Evolutionary conservation across 2,797 vertebrate species (phyloP), one percentile per base, ranked within the genome.

Genomic region (Podarcis siculus): DNA sequence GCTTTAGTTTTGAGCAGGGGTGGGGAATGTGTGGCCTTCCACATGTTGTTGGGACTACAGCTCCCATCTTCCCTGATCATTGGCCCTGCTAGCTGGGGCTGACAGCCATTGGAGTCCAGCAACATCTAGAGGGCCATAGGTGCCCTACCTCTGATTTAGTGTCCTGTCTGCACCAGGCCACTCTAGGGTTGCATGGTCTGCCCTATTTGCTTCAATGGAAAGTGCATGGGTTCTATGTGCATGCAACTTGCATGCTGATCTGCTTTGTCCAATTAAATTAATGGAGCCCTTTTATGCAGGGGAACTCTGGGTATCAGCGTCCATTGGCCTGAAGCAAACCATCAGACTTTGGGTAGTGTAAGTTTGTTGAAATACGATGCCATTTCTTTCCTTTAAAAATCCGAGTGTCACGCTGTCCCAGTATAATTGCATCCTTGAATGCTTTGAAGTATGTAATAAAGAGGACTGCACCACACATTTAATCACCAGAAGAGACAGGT

Each of bases 371-470:
- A 73, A 85, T 13, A 13, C 13, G 21, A 25, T 66, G 17, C 55
- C 69, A 39, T 66, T 64, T 75, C 37, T 85, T 84, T 80, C 80
- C 79, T 23, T 10, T 89, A 85, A 15, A n/a, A 75, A 21, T 75
- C 55, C 42, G 10, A 49, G 17, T 55, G 39, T 27, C 58, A 58
- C 55, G 23, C n/a, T 89, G 83, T 75, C 66, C 77, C 69, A 49
- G 7, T 66, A 66, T 89, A 89, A 89, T 75, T 89, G 49, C 21
- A 80, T 21, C 77, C 37, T 79, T 66, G 30, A 80, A 61, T 37
- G 13, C 82, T 85, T 80, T 64, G 76, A 79, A 73, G n/a, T 79
- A 64, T 85, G 37, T 64, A 89, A 85, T 80, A 85, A 86, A 86
- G 39, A 76, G 66, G 87, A 67, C 75, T 75, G 37, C 19, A 73